Base-by-base conservation (phyloP, 2,797 vertebrate genomes). In the Botia almorhae region DNA sequence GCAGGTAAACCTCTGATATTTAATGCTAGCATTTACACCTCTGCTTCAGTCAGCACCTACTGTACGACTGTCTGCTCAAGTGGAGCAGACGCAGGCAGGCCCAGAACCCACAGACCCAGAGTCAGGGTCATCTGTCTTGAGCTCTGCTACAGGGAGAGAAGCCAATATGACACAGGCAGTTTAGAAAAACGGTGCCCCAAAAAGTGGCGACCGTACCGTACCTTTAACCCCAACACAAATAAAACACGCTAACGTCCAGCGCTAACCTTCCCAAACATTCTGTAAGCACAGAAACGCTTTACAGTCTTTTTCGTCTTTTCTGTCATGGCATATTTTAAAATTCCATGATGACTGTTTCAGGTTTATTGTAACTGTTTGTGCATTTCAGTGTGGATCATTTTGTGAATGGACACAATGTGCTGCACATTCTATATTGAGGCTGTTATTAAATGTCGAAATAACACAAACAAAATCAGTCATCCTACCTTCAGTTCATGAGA, bases 1-100 rank as follows among this genome's bases (percentile, higher is more conserved):
- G 85, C 88, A 90, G 89, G 89, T 90, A 90, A 90, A 86, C 88
- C 69, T 88, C 86, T 89, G 87, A 86, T 88, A 88, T 86, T 86
- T 88, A 88, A 88, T 88, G 87, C 88, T 84, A 86, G 87, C 87
- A 88, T 90, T 85, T 83, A 88, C 88, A 88, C 87, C 85, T 85
- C 73, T 87, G 87, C 88, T 89, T 78, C 83, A 76, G 72, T 81
- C 82, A 80, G 78, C 76, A 81, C 78, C 79, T 82, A 84, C 78
- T 60, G 58, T 78, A 76, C 55, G 60, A 77, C 72, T 51, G 36
- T 75, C 74, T 69, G 71, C 53, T 65, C 65, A 78, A 26, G 29
- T 60, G 46, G 36, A 70, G 69, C 74, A 78, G 78, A 81, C 78
- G 58, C 71, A 75, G 83, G 58, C 78, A 76, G 71, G 55, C 46